Evolutionary conservation across 2,113 vertebrate genomes (phyloP).

Genomic region (Vulpes ferrilata): DNA sequence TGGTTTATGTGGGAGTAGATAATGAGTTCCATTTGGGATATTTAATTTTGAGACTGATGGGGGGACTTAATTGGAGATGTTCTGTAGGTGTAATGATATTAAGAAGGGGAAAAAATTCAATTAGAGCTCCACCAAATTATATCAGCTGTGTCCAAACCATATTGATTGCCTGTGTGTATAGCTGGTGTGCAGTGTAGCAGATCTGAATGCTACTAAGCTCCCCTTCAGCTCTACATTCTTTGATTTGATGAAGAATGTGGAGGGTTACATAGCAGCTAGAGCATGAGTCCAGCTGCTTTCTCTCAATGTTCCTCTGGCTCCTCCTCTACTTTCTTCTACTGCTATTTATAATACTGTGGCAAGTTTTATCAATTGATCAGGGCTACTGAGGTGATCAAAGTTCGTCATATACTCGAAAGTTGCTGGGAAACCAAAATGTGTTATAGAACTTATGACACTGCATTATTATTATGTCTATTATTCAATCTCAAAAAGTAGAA

Average conservation of each 20-base stretch:
- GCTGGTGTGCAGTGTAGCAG: background rate
- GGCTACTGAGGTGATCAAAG: background rate
- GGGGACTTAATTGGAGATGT: conserved; percentile 81
- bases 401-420: background rate
- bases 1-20: conserved; percentile 74
- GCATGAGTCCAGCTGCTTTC: background rate
- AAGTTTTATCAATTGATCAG: background rate
- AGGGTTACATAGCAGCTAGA: background rate
- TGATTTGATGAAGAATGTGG: conserved; percentile 39
- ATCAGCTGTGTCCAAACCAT: conserved; percentile 75
- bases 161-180: conserved; percentile 69
- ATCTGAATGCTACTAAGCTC: conserved; percentile 22
- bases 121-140: conserved; percentile 75
- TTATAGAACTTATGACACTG: background rate
- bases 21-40: conserved; percentile 82
- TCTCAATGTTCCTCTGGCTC: background rate
- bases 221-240: background rate
- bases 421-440: background rate
- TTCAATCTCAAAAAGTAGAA: conserved; percentile 35
- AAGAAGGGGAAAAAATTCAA: conserved; percentile 78
- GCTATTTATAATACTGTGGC: background rate
- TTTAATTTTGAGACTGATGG: conserved; percentile 80
- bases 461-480: background rate
- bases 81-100: conserved; percentile 83
- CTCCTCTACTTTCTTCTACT: background rate